Evolutionary conservation across 1,140 invertebrate species (phyloP).

Genomic region (Drosophila orosa): DNA sequence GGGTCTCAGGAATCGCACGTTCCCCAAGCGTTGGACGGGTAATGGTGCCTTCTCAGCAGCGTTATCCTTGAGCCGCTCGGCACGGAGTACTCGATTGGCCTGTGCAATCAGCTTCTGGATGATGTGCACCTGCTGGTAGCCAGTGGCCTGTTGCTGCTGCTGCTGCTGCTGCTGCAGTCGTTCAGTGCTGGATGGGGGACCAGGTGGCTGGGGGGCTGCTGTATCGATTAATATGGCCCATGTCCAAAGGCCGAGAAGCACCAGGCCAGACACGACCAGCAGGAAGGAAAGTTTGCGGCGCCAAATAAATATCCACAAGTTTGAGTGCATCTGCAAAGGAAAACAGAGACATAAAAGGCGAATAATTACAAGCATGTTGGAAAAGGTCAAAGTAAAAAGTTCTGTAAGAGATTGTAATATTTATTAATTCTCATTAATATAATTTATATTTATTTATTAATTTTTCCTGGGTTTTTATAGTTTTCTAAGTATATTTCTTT

Average conservation of each 20-base stretch:
- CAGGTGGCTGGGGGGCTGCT: constrained; percentile 33
- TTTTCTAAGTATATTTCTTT: neutral
- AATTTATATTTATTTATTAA: no score
- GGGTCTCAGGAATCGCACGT: constrained; percentile 75
- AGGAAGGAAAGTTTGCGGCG: constrained; percentile 80
- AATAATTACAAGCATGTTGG: neutral
- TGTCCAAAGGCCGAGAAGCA: constrained; percentile 77
- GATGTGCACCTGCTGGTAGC: constrained; percentile 71
- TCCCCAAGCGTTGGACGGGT: constrained; percentile 42
- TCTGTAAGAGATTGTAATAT: neutral
- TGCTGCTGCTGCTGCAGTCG: constrained; percentile 31
- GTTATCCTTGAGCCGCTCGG: constrained; percentile 67
- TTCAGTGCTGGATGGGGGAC: constrained; percentile 19
- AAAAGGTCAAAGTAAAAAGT: neutral
- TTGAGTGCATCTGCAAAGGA: constrained; percentile 78
- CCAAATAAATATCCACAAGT: constrained; percentile 79
- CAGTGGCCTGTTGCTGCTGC: constrained; percentile 22
- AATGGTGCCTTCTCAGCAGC: constrained; percentile 16
- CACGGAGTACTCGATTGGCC: constrained; percentile 75
- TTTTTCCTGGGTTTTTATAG: neutral
- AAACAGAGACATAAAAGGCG: neutral
- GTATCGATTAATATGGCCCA: constrained; percentile 78
- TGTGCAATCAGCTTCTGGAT: constrained; percentile 81
- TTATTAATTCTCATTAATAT: neutral
- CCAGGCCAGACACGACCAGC: constrained; percentile 59